These are phyloP conservation scores for Megaceryle maxima DNA, from an alignment of 2,113 vertebrate genomes.

Conservation along the genomic window DNA sequence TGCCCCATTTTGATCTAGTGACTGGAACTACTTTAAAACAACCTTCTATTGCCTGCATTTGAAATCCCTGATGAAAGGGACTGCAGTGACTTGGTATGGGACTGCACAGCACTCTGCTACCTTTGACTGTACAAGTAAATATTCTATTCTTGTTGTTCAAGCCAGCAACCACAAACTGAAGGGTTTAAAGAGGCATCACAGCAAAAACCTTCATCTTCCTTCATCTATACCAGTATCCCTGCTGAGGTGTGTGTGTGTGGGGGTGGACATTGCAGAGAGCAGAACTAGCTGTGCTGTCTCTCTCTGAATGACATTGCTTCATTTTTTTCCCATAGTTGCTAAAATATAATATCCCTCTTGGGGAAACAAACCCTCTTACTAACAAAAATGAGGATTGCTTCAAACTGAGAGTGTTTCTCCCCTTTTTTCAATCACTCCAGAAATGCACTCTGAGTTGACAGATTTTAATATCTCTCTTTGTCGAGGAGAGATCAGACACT, in stretches of 20 bases:
- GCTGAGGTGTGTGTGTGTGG: too few relatives aligned
- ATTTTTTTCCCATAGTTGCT: neutral
- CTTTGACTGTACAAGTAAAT: neutral
- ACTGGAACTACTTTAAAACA: neutral
- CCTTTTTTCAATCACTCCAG: neutral
- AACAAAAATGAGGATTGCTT: neutral
- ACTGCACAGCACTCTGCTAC: neutral
- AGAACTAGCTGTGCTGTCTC: neutral
- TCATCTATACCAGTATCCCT: neutral
- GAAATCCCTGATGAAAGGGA: neutral
- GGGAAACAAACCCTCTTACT: neutral
- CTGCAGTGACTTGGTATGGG: neutral
- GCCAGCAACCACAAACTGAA: neutral
- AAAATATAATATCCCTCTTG: neutral
- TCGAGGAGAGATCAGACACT: slow-evolving; percentile 15
- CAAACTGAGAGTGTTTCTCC: neutral
- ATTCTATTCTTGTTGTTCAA: neutral
- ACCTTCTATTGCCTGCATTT: neutral
- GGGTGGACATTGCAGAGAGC: neutral
- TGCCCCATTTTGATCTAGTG: neutral
- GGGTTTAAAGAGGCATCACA: neutral
- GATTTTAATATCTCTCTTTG: slow-evolving; percentile 5
- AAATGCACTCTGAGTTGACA: neutral
- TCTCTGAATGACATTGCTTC: neutral
- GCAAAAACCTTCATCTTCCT: neutral